Base-by-base conservation (phyloP, 2,113 vertebrate genomes). In the Chloroceryle aenea region DNA sequence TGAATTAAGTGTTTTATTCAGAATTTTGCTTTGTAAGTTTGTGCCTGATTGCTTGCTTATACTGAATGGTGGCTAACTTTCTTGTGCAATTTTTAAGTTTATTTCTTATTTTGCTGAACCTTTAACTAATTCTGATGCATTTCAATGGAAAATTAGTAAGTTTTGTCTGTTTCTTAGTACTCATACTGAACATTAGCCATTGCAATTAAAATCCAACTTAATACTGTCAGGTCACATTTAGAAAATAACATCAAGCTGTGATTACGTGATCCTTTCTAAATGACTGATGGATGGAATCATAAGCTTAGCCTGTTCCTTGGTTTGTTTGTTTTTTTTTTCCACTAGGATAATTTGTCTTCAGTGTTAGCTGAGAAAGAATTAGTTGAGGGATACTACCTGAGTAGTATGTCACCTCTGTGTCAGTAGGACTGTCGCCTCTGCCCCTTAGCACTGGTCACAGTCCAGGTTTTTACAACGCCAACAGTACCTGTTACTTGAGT, bases 401-500 rank as follows among this genome's bases (percentile, higher is more conserved):
- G 38, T 40, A 40, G 38, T 40, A 10, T 40, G 38, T 40, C 38
- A 40, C 38, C 38, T 40, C 38, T 40, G 38, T 40, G 38, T 40
- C 38, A 40, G 38, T 8, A 40, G 29, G 38, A 2, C 26, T 68
- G 48, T 68, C 22, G 19, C 42, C 43, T 76, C 15, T 63, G 43
- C 27, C 17, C 30, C 55, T 56, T 16, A 56, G 30, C 30, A n/a
- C 18, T 56, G 30, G 23, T 76, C 19, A 12, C 15, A 50, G 29
- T 34, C 26, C 15, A 13, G 8, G 1, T 43, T 52, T 78, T 42
- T 34, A 26, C 27, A 22, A 30, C 29, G 27, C 23, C 12, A 62
- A 0, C 22, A 56, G 20, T 43, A 19, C 10, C 3, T 43, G 32
- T 20, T 40, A 10, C 0, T 0, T 48, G 23, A 43, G 8, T 61